Evolutionary conservation across 1,140 invertebrate species (phyloP), one percentile per base, ranked within the genome.

Genomic region (Triops longicaudatus): DNA sequence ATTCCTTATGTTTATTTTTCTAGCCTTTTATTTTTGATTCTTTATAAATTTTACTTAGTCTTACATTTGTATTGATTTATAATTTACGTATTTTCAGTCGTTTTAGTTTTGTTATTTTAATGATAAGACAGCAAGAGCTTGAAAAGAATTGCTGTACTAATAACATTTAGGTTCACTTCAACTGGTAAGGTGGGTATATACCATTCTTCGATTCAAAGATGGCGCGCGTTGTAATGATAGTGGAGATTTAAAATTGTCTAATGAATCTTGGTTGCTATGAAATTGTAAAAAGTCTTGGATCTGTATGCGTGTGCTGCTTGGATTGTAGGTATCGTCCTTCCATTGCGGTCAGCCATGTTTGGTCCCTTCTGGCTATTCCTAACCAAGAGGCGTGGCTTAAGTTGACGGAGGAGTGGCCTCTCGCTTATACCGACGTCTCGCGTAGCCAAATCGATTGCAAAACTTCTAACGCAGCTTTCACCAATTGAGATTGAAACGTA

Each of bases 241-340:
- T n/a, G n/a, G n/a, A n/a, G n/a, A n/a, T n/a, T n/a, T n/a, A n/a
- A 1, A 26, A 28, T 37, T 22, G 31, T 37, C 26, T 28, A 26
- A 73, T 71, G 17, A 73, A 77, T 41, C 17, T 27, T 41, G 28
- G 17, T 26, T 63, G 76, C 44, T 1, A 14, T 78, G 28, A 31
- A 41, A 44, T 44, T 63, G 26, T 71, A n/a, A 73, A n/a, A 26
- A 17, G n/a, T 10, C 37, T 41, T 74, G 17, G 10, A 22, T 77
- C 37, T 77, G 22, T 71, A 73, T 73, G 22, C 28, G 72, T 77
- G 17, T 28, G 31, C 28, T 73, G 31, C 22, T 41, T 77, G 31
- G 31, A 71, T 78, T 75, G 42, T 92, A 98, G 96, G 88, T 98
- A 95, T 89, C 94, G 95, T 82, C 95, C 94, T 86, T 90, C 88